These are phyloP conservation scores for Toxotes chatareus DNA, from an alignment of 2,113 vertebrate species.

Conservation along the genomic window DNA sequence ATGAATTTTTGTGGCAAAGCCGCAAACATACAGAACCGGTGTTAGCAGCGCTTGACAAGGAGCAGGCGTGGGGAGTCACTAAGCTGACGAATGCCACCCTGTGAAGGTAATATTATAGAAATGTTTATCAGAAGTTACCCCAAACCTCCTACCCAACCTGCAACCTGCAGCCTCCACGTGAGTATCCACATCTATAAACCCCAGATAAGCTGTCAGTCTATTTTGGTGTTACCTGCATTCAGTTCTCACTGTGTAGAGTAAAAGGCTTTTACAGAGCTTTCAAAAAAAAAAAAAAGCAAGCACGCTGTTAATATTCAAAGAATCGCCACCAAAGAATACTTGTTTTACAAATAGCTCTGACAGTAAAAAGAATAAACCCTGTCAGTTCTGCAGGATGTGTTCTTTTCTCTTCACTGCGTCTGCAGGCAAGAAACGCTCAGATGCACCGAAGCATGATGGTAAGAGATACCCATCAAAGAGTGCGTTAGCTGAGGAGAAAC, in stretches of 20 bases:
- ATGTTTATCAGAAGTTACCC: slow-evolving; percentile 43
- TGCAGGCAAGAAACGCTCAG: slow-evolving; percentile 58
- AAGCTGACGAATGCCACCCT: slow-evolving; percentile 45
- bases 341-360: slow-evolving; percentile 60
- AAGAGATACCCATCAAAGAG: slow-evolving; percentile 65
- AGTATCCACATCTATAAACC: slow-evolving; percentile 43
- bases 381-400: slow-evolving; percentile 70
- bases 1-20: slow-evolving; percentile 65
- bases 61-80: slow-evolving; percentile 38
- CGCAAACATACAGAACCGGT: slow-evolving; percentile 55
- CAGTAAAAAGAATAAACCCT: slow-evolving; percentile 67
- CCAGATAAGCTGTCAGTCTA: slow-evolving; percentile 35
- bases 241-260: slow-evolving; percentile 11
- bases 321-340: slow-evolving; percentile 33
- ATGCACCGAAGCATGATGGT: slow-evolving; percentile 62
- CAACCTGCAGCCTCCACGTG: slow-evolving; percentile 51
- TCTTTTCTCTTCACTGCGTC: slow-evolving; percentile 69
- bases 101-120: slow-evolving; percentile 58
- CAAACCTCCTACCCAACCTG: background rate
- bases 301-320: slow-evolving; percentile 45
- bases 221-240: slow-evolving; percentile 27
- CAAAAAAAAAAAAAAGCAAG: background rate
- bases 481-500: slow-evolving; percentile 39
- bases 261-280: slow-evolving; percentile 27
- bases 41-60: slow-evolving; percentile 30